A percentile compares a stretch with the other conserved stretches of the same genome.
These are phyloP conservation scores for Erebia aethiops DNA, from an alignment of 2,888 invertebrate genomes.

Conservation along the genomic window DNA sequence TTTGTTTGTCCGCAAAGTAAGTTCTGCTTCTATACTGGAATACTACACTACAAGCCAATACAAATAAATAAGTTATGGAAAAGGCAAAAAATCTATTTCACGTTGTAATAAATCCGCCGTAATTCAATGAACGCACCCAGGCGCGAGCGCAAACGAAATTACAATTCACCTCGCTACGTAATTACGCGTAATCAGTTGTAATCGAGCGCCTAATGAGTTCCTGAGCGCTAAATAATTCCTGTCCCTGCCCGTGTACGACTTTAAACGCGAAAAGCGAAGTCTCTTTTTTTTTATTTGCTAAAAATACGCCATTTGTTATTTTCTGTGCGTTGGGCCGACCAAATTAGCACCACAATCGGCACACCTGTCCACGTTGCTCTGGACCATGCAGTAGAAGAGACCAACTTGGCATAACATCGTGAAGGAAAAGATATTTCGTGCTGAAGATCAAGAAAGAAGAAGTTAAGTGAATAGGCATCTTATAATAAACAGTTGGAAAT, in stretches of 20 bases:
- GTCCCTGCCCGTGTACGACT: conserved; percentile 31
- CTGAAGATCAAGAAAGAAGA: too few species aligned
- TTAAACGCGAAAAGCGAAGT: conserved; percentile 22
- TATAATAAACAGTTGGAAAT: too few species aligned
- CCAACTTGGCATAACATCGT: too few species aligned
- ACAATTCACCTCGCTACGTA: conserved; percentile 41
- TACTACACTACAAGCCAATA: too few species aligned
- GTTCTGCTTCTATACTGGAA: too few species aligned
- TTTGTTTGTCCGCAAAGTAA: too few species aligned
- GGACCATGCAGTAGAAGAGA: too few species aligned
- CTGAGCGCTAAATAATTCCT: conserved; percentile 43
- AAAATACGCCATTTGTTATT: neutral
- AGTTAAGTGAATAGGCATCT: too few species aligned
- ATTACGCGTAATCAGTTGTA: conserved; percentile 45
- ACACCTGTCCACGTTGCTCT: too few species aligned
- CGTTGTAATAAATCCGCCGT: conserved; percentile 32
- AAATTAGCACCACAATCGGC: too few species aligned
- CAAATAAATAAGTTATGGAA: neutral
- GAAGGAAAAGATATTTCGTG: too few species aligned
- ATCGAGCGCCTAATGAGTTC: conserved; percentile 45
- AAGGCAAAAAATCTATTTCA: conserved; percentile 32
- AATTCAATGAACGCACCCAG: conserved; percentile 41
- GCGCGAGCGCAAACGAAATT: conserved; percentile 42
- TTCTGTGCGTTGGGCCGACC: too few species aligned
- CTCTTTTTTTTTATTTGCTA: neutral